Percentiles rank a stretch among this genome's conserved stretches.
Evolutionary conservation across 2,888 invertebrate species (phyloP).

Genomic region (Altica lythri): DNA sequence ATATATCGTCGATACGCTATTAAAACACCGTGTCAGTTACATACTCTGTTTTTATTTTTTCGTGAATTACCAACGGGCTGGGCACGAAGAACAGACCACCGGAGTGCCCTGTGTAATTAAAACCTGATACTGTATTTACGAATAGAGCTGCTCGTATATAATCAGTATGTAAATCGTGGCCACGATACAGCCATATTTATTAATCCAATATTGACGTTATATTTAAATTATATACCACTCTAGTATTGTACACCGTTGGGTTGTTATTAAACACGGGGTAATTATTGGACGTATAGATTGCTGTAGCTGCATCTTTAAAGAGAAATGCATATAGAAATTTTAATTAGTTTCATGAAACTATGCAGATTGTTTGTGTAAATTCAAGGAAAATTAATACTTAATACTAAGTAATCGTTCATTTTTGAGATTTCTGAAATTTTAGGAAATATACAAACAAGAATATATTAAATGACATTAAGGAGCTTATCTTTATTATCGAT

Average conservation of each 20-base stretch:
- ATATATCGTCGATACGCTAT: too few species aligned
- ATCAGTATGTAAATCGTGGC: conserved; percentile 58
- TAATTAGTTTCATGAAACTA: conserved; percentile 9
- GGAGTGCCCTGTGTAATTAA: conserved; percentile 55
- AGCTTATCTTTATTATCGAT: too few species aligned
- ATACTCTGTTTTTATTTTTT: conserved; percentile 30
- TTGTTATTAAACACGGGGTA: conserved; percentile 51
- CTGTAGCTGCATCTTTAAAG: background rate
- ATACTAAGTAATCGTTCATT: too few species aligned
- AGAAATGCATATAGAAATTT: conserved; percentile 8
- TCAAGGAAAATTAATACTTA: too few species aligned
- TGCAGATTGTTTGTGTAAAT: too few species aligned
- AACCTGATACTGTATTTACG: conserved; percentile 44
- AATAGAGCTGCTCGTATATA: conserved; percentile 43
- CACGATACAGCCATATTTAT: conserved; percentile 55
- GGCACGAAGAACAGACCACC: conserved; percentile 51
- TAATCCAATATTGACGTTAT: conserved; percentile 55
- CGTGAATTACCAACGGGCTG: conserved; percentile 28
- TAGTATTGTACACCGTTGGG: conserved; percentile 49
- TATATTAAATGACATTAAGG: too few species aligned
- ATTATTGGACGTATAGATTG: conserved; percentile 42
- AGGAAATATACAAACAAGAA: too few species aligned
- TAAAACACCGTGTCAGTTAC: conserved; percentile 29
- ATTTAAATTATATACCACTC: conserved; percentile 53
- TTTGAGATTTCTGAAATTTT: too few species aligned